Evolutionary conservation across 2,888 invertebrate genomes (phyloP).

Genomic region (Drosophila mimica): DNA sequence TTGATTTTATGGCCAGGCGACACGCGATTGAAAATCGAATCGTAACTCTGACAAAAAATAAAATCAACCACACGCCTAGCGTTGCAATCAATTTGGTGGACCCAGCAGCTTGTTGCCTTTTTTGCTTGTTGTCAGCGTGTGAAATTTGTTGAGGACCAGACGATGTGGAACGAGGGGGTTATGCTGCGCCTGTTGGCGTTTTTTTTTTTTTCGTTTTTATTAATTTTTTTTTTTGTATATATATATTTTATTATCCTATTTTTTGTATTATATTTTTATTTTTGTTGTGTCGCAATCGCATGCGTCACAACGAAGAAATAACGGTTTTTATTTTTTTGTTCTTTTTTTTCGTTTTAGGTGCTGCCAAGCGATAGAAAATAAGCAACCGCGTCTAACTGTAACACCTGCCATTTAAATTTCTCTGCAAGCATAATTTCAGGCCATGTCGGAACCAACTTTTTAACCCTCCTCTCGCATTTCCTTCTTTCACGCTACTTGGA

Average conservation of each 20-base stretch:
- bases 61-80: constrained; percentile 22
- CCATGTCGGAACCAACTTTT: constrained; percentile 62
- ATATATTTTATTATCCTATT: neutral
- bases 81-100: constrained; percentile 37
- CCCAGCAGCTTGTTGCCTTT: constrained; percentile 22
- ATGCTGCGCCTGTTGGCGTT: constrained; percentile 63
- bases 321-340: constrained; percentile 7
- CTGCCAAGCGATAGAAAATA: constrained; percentile 36
- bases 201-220: neutral
- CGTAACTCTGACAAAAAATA: constrained; percentile 21
- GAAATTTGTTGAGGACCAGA: constrained; percentile 37
- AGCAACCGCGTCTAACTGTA: constrained; percentile 56
- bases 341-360: constrained; percentile 16
- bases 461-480: constrained; percentile 50
- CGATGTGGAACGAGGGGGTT: constrained; percentile 24
- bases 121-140: constrained; percentile 60
- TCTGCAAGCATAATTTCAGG: constrained; percentile 63
- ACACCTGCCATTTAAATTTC: constrained; percentile 64
- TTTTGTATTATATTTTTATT: constrained; percentile 3
- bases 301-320: constrained; percentile 15
- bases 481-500: constrained; percentile 46
- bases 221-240: neutral
- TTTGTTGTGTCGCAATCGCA: constrained; percentile 19
- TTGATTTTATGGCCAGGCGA: constrained; percentile 67
- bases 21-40: constrained; percentile 74